Evolutionary conservation across 2,888 invertebrate species (phyloP).

Genomic region (Amblyjoppa fuscipennis): DNA sequence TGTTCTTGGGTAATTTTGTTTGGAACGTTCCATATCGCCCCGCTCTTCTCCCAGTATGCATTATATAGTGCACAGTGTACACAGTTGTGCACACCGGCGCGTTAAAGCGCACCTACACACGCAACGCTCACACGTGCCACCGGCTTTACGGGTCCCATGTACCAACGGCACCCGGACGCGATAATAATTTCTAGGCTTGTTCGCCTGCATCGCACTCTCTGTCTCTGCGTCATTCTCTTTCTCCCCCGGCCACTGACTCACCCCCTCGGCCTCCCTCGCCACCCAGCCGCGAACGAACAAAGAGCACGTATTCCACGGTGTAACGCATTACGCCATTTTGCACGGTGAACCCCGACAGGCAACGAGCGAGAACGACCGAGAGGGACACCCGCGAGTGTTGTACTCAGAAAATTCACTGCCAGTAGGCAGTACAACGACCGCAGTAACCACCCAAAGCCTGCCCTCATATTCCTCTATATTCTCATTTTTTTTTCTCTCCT

Average conservation of each 20-base stretch:
- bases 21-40: not conserved
- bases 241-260: conserved; percentile 19
- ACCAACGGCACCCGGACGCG: conserved; percentile 70
- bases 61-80: not conserved
- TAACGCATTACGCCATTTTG: conserved; percentile 76
- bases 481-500: conserved; percentile 23
- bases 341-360: conserved; percentile 63
- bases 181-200: conserved; percentile 75
- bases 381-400: conserved; percentile 52
- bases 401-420: conserved; percentile 55
- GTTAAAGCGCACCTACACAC: conserved; percentile 48
- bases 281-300: conserved; percentile 71
- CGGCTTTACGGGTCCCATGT: conserved; percentile 62
- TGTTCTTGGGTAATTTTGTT: not conserved
- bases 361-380: conserved; percentile 33
- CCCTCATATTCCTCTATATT: conserved; percentile 48
- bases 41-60: not conserved
- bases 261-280: conserved; percentile 43
- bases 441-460: conserved; percentile 24
- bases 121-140: conserved; percentile 64
- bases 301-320: conserved; percentile 74
- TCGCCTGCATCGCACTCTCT: conserved; percentile 50
- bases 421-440: conserved; percentile 52
- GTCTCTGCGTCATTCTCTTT: conserved; percentile 54
- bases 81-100: conserved; percentile 14